Conservation (phyloP, 53 echinoderm and acorn worm species). For the Holothuria scabra region DNA sequence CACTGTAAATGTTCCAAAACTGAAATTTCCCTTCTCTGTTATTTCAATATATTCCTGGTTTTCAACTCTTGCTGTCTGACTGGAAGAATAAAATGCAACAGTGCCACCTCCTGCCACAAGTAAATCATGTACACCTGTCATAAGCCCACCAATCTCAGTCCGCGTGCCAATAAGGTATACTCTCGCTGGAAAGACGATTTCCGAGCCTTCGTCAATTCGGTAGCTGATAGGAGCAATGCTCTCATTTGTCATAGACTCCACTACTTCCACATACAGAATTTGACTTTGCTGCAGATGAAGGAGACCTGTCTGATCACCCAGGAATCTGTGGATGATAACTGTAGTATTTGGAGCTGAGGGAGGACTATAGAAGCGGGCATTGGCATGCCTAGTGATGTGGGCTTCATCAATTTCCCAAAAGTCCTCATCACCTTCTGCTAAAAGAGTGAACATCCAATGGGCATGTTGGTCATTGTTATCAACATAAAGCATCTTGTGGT, state of each 20-base stretch:
- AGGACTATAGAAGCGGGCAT: slow-evolving; percentile 81
- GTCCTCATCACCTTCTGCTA: slow-evolving; percentile 75
- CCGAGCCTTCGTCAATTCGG: slow-evolving; percentile 78
- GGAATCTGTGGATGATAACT: slow-evolving; percentile 80
- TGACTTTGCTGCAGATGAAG: slow-evolving; percentile 74
- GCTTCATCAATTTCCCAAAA: slow-evolving; percentile 88
- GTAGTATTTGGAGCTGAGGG: slow-evolving; percentile 67
- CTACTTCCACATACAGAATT: slow-evolving; percentile 80
- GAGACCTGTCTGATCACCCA: slow-evolving; percentile 86
- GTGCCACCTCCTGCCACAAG: slow-evolving; percentile 73
- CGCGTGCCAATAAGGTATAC: slow-evolving; percentile 77
- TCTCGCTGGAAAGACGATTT: slow-evolving; percentile 83
- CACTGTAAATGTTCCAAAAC: slow-evolving; percentile 78
- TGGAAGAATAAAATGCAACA: slow-evolving; percentile 74
- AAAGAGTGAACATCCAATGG: slow-evolving; percentile 88
- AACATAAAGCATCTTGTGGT: slow-evolving; percentile 76
- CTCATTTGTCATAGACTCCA: slow-evolving; percentile 86
- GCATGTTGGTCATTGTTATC: slow-evolving; percentile 79
- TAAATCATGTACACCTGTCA: slow-evolving; percentile 88
- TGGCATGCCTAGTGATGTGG: slow-evolving; percentile 86
- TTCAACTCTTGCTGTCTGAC: slow-evolving; percentile 85
- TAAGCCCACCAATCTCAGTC: slow-evolving; percentile 67
- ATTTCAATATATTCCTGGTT: slow-evolving; percentile 77
- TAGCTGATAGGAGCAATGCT: slow-evolving; percentile 85
- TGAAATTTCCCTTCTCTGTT: slow-evolving; percentile 79